These are phyloP conservation scores for Aphelenchoides besseyi DNA, from an alignment of 1,140 invertebrate genomes.

Conservation along the genomic window DNA sequence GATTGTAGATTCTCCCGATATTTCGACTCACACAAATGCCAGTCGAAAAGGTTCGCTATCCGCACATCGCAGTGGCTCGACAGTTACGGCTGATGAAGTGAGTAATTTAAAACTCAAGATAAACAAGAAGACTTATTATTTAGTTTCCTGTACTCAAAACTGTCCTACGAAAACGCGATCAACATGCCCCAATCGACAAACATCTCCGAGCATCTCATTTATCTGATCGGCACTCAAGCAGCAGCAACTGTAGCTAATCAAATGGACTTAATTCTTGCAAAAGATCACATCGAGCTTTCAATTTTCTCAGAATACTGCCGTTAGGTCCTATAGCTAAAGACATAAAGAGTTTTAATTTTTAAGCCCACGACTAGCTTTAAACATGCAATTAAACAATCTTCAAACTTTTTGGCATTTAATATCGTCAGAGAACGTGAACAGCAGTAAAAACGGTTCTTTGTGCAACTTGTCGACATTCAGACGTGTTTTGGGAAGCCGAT, in stretches of 20 bases:
- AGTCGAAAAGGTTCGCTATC: not conserved
- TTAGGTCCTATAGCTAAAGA: not conserved
- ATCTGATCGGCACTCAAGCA: constrained; percentile 6
- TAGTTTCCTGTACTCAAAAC: constrained; percentile 20
- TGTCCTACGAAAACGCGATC: constrained; percentile 5
- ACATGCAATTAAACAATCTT: too few species aligned
- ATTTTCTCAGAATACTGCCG: not conserved
- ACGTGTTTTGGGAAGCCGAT: too few species aligned
- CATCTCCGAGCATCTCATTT: not conserved
- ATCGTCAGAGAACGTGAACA: too few species aligned
- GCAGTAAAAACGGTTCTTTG: too few species aligned
- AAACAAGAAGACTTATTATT: not conserved
- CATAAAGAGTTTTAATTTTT: too few species aligned
- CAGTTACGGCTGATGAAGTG: not conserved
- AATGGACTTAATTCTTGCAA: not conserved
- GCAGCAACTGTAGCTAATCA: not conserved
- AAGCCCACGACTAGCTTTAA: too few species aligned
- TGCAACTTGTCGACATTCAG: too few species aligned
- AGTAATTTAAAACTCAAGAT: not conserved
- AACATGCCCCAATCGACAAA: not conserved
- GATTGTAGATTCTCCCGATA: not conserved
- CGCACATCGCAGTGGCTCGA: not conserved
- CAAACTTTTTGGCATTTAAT: too few species aligned
- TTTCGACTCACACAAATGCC: constrained; percentile 6
- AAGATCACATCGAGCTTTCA: not conserved